Evolutionary conservation across 2,113 vertebrate species (phyloP).

Genomic region (Albula goreensis): DNA sequence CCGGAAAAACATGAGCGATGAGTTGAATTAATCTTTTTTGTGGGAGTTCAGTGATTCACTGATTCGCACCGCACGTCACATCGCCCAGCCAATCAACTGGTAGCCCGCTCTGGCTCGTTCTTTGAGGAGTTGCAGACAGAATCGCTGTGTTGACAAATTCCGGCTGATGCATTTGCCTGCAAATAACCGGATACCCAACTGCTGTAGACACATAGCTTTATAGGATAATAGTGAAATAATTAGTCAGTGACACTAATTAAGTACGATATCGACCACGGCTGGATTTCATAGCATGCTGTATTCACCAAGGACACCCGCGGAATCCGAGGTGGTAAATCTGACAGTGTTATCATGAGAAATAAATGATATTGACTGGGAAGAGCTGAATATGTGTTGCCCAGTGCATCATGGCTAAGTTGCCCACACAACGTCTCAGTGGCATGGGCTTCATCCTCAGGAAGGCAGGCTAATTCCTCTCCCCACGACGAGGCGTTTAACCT

Average conservation of each 20-base stretch:
- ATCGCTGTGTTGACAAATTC: background rate
- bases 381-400: background rate
- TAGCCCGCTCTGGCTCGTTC: background rate
- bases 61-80: background rate
- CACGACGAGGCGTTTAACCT: constrained; percentile 51
- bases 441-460: constrained; percentile 24
- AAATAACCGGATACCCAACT: constrained; percentile 32
- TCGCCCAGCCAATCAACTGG: background rate
- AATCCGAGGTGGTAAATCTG: background rate
- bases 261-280: constrained; percentile 38
- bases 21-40: background rate
- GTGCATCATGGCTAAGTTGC: constrained; percentile 5
- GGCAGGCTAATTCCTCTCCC: constrained; percentile 28
- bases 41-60: background rate
- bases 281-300: background rate
- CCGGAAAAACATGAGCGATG: background rate
- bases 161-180: background rate
- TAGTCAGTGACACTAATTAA: constrained; percentile 43
- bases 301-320: background rate
- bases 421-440: constrained; percentile 19
- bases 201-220: constrained; percentile 32
- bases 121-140: background rate
- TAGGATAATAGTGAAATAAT: constrained; percentile 54
- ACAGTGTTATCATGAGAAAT: background rate
- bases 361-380: constrained; percentile 18